phyloP scores from a whole-genome alignment of 2,797 vertebrate genomes.

The Peromyscus attwateri region DNA sequence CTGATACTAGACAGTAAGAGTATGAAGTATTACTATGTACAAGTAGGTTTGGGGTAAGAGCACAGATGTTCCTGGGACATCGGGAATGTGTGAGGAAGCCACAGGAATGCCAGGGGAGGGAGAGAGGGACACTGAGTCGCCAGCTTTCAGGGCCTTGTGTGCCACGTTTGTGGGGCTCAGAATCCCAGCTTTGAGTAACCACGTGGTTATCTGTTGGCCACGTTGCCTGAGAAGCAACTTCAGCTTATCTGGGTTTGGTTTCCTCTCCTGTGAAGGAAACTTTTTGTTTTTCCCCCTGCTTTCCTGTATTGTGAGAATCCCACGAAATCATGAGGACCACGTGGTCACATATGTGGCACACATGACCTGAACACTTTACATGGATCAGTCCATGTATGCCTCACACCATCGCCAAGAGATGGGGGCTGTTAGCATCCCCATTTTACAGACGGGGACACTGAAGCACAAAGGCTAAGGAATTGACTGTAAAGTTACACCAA shows the following conservation, averaged over 20 bases:
- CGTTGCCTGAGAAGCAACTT: neutral
- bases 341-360: neutral
- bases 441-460: neutral
- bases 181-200: neutral
- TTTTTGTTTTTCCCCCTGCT: neutral
- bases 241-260: neutral
- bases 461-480: neutral
- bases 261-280: neutral
- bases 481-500: neutral
- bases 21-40: neutral
- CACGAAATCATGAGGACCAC: neutral
- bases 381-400: neutral
- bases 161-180: constrained; percentile 11
- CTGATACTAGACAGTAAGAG: neutral
- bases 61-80: neutral
- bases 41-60: neutral
- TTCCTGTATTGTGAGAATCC: neutral
- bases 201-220: neutral
- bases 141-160: neutral
- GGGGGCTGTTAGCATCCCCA: too few species aligned
- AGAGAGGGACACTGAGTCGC: neutral
- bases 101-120: constrained; percentile 63
- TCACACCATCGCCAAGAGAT: neutral
- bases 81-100: constrained; percentile 69
- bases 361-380: neutral